phyloP scores from a whole-genome alignment of 2,797 vertebrate species.

The Eremophila alpestris region DNA sequence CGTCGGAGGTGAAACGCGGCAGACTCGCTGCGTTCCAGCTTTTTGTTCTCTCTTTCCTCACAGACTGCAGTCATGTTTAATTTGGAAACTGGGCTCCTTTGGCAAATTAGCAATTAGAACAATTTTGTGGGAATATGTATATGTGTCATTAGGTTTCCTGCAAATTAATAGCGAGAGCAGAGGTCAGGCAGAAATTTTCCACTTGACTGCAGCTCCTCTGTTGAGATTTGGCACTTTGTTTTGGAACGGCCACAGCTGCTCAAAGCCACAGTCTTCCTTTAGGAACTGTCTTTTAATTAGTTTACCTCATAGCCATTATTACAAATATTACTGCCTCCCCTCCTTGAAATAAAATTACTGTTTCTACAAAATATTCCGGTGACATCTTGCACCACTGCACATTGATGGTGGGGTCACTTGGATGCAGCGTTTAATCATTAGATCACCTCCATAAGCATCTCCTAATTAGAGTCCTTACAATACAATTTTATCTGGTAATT shows the following conservation, averaged over 20 bases:
- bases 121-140: constrained; percentile 97
- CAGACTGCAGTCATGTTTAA: constrained; percentile 89
- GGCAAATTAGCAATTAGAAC: constrained; percentile 99
- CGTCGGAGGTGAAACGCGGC: constrained; percentile 65
- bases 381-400: constrained; percentile 81
- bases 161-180: constrained; percentile 94
- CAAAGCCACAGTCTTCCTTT: constrained; percentile 85
- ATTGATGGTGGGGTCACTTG: constrained; percentile 88
- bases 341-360: constrained; percentile 79
- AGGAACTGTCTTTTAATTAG: constrained; percentile 93
- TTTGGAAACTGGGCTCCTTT: constrained; percentile 92
- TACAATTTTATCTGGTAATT: constrained; percentile 96
- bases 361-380: constrained; percentile 81
- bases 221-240: constrained; percentile 87
- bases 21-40: constrained; percentile 59
- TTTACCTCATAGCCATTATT: constrained; percentile 96
- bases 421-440: constrained; percentile 92
- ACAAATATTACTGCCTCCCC: constrained; percentile 87
- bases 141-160: constrained; percentile 97
- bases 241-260: constrained; percentile 84
- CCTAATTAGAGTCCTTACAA: constrained; percentile 96
- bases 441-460: constrained; percentile 92
- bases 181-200: constrained; percentile 94
- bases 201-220: constrained; percentile 88
- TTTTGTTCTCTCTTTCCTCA: constrained; percentile 77